Evolutionary conservation across 2,888 invertebrate genomes (phyloP).

Genomic region (Andrena hattorfiana): DNA sequence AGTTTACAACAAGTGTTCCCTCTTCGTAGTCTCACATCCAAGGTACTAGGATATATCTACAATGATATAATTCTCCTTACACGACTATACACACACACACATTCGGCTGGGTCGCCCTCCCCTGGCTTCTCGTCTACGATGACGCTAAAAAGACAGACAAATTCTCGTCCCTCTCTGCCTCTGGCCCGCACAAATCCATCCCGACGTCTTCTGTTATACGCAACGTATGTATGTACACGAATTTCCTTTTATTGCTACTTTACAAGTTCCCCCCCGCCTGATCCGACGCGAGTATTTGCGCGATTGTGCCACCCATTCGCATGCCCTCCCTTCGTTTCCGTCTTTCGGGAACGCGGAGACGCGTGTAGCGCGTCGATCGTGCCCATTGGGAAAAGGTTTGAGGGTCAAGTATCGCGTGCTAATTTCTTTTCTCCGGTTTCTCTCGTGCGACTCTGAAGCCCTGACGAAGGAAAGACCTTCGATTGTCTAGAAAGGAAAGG

Average conservation of each 20-base stretch:
- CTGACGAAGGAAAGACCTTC: slow-evolving; percentile 21
- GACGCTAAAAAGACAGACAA: slow-evolving; percentile 11
- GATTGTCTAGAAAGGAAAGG: neutral
- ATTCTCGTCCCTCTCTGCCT: slow-evolving; percentile 7
- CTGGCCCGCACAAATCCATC: slow-evolving; percentile 38
- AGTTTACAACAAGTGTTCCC: slow-evolving; percentile 65
- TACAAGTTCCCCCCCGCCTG: slow-evolving; percentile 72
- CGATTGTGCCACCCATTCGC: neutral
- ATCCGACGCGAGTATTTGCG: slow-evolving; percentile 6
- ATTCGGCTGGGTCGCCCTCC: slow-evolving; percentile 44
- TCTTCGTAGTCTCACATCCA: slow-evolving; percentile 72
- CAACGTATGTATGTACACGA: slow-evolving; percentile 71
- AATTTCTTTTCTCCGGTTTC: too few relatives aligned
- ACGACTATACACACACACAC: slow-evolving; percentile 62
- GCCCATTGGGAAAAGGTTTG: slow-evolving; percentile 49
- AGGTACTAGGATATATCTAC: slow-evolving; percentile 84
- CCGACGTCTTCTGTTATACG: slow-evolving; percentile 21
- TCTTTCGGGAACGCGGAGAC: neutral
- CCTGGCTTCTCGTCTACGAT: slow-evolving; percentile 22
- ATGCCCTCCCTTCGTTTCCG: neutral
- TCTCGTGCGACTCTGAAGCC: slow-evolving; percentile 23
- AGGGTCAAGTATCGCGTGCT: slow-evolving; percentile 15
- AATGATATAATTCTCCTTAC: slow-evolving; percentile 80
- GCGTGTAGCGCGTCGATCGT: slow-evolving; percentile 32
- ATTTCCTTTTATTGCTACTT: slow-evolving; percentile 81